Base-by-base conservation (phyloP, 1,140 invertebrate species). In the Nasonia longicornis region DNA sequence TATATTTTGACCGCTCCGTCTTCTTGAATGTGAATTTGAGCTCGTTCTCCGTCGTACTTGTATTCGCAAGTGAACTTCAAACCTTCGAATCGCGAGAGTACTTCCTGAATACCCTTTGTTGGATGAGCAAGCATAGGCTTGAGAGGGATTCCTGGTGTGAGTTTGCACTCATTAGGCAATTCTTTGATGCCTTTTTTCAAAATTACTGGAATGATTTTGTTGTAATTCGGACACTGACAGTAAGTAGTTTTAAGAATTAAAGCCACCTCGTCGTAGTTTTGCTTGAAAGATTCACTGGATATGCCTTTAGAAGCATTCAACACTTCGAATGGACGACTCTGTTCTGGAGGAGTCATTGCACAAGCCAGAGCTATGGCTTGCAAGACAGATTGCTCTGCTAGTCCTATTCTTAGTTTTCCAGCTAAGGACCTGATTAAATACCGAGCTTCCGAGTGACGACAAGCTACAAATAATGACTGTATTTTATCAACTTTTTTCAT, bases 51-150 rank as follows among this genome's bases (percentile, higher is more conserved):
- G 90, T 99, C 99, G 90, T 99, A 99, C 90, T 99, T 99, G 94
- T 95, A 99, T 92, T 99, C 99, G 89, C 98, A 99, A 3, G 98
- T 99, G 87, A 99, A 99, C 86, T 96, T 95, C 84, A 96, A 91
- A 42, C 95, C 94, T 81, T 98, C 97, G 90, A 99, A 99, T 78
- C 97, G 92, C 73, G 95, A 93, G 4, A 99, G 90, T 20, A 99
- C 96, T 91, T 99, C 98, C 77, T 93, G 92, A 3, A 97, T 94
- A 3, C 97, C 97, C 90, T 97, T 97, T 0, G 98, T 98, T 16
- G 99, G 98, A 91, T 99, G 98, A 2, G 98, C 99, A 83, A 99
- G 93, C 99, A 99, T 99, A 11, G 99, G 99, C 89, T 98, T 98
- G 67, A 99, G 91, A 14, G 99, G 99, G 86, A 99, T 94, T 78